These are phyloP conservation scores for Protodeltote pygarga DNA, from an alignment of 2,888 invertebrate species.

Conservation along the genomic window DNA sequence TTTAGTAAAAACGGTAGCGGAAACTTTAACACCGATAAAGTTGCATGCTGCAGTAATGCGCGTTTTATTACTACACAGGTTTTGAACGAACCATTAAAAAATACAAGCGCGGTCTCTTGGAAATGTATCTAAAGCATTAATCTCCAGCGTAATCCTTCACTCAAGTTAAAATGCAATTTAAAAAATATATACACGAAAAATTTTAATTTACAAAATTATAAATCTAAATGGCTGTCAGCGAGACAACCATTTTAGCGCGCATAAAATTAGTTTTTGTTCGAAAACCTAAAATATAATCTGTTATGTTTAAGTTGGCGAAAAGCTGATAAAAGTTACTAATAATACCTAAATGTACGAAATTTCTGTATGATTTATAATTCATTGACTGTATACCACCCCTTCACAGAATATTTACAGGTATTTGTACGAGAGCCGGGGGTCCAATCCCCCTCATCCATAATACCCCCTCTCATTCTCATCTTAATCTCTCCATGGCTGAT, in stretches of 20 bases:
- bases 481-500: too few species aligned
- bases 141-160: slow-evolving; percentile 4
- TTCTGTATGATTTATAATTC: too few species aligned
- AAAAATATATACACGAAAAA: too few species aligned
- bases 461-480: too few species aligned
- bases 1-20: slow-evolving; percentile 22
- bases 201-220: slow-evolving; percentile 26
- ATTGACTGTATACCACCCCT: too few species aligned
- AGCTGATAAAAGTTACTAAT: too few species aligned
- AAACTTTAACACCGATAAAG: slow-evolving; percentile 14
- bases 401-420: too few species aligned
- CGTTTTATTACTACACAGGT: slow-evolving; percentile 7
- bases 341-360: too few species aligned
- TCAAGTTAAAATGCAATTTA: slow-evolving; percentile 1
- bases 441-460: too few species aligned
- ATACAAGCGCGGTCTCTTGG: slow-evolving; percentile 12
- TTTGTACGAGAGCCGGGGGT: too few species aligned
- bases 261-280: slow-evolving; percentile 23
- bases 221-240: slow-evolving; percentile 17
- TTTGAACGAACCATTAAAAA: slow-evolving; percentile 37
- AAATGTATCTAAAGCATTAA: slow-evolving; percentile 12
- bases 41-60: slow-evolving; percentile 15
- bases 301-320: too few species aligned
- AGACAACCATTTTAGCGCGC: slow-evolving; percentile 15
- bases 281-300: slow-evolving; percentile 3